phyloP scores from a whole-genome alignment of 2,797 vertebrate genomes.

The Malacoraja senta region DNA sequence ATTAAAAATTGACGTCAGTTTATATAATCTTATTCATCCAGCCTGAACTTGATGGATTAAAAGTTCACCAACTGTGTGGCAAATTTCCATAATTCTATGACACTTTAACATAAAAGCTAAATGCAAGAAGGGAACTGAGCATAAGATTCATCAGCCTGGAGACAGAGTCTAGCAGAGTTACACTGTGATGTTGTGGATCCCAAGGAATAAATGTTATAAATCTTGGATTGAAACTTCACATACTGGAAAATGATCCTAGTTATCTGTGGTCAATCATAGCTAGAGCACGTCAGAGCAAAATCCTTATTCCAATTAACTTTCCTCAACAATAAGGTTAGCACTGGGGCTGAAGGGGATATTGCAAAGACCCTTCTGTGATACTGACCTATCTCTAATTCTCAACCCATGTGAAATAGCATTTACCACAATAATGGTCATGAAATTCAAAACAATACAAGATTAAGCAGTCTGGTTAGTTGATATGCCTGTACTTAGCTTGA shows the following conservation, averaged over 20 bases:
- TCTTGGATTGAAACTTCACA: background rate
- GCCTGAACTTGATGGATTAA: too few species aligned
- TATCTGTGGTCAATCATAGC: background rate
- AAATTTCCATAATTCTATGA: too few species aligned
- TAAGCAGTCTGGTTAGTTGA: background rate
- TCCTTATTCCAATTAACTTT: background rate
- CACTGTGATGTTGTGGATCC: background rate
- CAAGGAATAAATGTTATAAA: background rate
- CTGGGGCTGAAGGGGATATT: background rate
- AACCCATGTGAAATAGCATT: background rate
- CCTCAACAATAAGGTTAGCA: background rate
- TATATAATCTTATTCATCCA: too few species aligned
- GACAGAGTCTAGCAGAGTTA: background rate
- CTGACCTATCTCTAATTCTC: background rate
- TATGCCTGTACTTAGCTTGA: background rate
- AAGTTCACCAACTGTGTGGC: too few species aligned
- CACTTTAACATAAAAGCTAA: background rate
- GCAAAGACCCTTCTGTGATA: background rate
- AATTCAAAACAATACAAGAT: background rate
- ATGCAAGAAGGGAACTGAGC: background rate
- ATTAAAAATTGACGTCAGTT: too few species aligned
- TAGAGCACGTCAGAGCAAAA: background rate
- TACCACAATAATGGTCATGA: too few species aligned
- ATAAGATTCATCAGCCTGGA: background rate
- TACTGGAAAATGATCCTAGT: background rate